Conservation (phyloP, 2,113 vertebrate species). For the Urocitellus parryii region DNA sequence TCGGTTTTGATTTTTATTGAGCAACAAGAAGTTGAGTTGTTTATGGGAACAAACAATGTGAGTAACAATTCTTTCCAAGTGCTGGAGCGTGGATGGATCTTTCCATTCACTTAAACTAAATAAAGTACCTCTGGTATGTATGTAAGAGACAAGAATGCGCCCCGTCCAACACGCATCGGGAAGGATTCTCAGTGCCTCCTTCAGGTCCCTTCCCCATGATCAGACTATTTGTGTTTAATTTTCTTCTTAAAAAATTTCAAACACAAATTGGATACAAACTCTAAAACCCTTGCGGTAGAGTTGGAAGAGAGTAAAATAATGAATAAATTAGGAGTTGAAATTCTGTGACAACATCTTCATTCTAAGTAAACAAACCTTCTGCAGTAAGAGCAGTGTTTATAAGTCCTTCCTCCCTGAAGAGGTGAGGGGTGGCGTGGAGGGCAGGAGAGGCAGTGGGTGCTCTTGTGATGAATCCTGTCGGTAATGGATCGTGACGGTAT, state of each 20-base stretch:
- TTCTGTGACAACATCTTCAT: constrained; percentile 44
- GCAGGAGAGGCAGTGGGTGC: background rate
- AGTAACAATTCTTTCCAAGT: constrained; percentile 70
- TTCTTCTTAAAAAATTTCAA: constrained; percentile 32
- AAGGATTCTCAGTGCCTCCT: background rate
- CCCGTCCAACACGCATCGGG: accelerated
- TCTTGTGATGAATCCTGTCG: background rate
- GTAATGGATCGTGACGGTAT: too few relatives aligned
- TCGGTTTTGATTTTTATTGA: constrained; percentile 76
- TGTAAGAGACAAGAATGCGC: background rate
- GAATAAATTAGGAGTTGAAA: constrained; percentile 48
- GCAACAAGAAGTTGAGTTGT: constrained; percentile 73
- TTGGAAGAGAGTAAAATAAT: constrained; percentile 42
- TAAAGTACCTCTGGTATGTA: constrained; percentile 72
- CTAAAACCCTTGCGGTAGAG: constrained; percentile 21
- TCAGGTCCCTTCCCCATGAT: background rate
- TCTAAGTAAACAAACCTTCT: background rate
- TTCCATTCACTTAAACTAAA: constrained; percentile 65
- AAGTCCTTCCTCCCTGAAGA: background rate
- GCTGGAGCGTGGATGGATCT: constrained; percentile 14
- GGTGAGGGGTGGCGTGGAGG: accelerated
- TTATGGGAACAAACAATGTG: constrained; percentile 76
- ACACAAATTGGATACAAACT: constrained; percentile 59
- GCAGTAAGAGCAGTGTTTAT: background rate
- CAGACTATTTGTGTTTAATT: constrained; percentile 26